Evolutionary conservation across 2,113 vertebrate species (phyloP), one percentile per base, ranked within the genome.

Genomic region (Sander vitreus): DNA sequence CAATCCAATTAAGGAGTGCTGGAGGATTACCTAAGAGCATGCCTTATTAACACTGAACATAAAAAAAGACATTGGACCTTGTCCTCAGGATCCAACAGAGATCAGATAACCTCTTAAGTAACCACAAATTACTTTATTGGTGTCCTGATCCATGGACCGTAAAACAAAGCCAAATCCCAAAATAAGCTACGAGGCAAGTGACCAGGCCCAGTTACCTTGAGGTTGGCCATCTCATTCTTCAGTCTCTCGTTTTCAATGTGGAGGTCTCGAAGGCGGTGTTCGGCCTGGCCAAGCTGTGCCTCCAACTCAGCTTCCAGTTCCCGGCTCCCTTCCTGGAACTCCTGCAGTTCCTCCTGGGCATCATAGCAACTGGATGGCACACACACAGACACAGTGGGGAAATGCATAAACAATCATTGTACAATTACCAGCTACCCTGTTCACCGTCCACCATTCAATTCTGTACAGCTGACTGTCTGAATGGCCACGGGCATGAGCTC

Each of bases 251-350:
- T 99, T 93, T 99, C 97, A 36, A 94, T 95, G 73, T 98, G 96
- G 85, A 99, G 96, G 91, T 99, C 98, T 90, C 97, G 93, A 2
- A 99, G 98, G 76, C 97, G 96, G 83, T 97, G 97, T 79, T 99
- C 98, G 27, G 98, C 96, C 87, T 99, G 98, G 51, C 96, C 94
- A 18, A 99, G 95, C 83, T 99, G 98, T 1, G 98, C 96, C 90
- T 99, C 98, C 92, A 99, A 90, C 89, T 99, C 98, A 1, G 98
- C 98, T 92, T 99, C 98, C 87, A 99, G 91, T 84, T 99, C 98
- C 72, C 98, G 95, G 94, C 98, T 99, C 66, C 98, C 98, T 88
- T 99, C 98, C 92, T 99, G 98, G 94, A 99, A 99, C 86, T 99
- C 98, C 89, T 96, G 96, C 92, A 99, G 96, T 90, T 99, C 98